phyloP scores from a whole-genome alignment of 2,888 invertebrate species.

The Diadegma fenestrale region DNA sequence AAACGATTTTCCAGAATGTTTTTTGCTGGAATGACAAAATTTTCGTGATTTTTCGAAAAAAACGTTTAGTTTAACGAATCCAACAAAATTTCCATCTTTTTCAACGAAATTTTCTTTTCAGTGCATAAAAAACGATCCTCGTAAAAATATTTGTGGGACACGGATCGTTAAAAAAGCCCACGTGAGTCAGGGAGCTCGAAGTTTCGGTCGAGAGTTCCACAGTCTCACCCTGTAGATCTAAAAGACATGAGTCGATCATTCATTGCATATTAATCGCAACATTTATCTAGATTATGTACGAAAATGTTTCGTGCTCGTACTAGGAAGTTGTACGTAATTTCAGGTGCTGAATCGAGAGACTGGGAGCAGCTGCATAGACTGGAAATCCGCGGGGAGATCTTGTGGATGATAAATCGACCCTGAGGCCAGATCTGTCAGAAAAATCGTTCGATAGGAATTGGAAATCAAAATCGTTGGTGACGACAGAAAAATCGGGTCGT shows the following conservation, averaged over 20 bases:
- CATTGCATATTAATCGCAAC: not conserved
- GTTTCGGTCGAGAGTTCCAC: not conserved
- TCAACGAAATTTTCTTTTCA: too few species aligned
- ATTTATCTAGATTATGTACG: not conserved
- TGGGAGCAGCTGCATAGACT: not conserved
- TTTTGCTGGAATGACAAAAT: too few species aligned
- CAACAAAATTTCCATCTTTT: too few species aligned
- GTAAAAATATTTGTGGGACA: too few species aligned
- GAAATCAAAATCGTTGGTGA: too few species aligned
- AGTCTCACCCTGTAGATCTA: not conserved
- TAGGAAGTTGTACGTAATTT: slow-evolving; percentile 34
- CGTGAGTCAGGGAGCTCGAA: not conserved
- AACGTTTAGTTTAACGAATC: too few species aligned
- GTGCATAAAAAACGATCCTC: too few species aligned
- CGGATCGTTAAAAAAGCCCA: too few species aligned
- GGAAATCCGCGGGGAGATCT: not conserved
- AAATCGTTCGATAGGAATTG: not conserved
- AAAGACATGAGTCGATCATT: not conserved
- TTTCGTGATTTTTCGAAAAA: too few species aligned
- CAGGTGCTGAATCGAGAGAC: slow-evolving; percentile 21
- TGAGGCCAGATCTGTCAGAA: not conserved
- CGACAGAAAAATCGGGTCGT: not conserved
- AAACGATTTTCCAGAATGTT: too few species aligned
- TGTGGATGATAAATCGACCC: slow-evolving; percentile 14
- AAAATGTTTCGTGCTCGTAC: not conserved